Evolutionary conservation across 2,888 invertebrate species (phyloP).

Genomic region (Nephrotoma guestfalica): DNA sequence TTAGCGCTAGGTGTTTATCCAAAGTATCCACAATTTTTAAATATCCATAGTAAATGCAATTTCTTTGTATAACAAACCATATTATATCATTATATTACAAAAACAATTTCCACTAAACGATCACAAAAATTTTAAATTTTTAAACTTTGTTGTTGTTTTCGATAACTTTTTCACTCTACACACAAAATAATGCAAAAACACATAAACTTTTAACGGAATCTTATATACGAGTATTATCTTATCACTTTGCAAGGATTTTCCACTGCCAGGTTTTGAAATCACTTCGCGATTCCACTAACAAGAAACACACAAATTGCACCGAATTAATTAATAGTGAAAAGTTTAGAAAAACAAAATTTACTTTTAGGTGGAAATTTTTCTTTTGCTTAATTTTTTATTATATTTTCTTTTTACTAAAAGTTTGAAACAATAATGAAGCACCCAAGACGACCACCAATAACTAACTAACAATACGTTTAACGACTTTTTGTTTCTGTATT

Average conservation of each 20-base stretch:
- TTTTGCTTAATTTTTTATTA: neutral
- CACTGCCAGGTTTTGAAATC: neutral
- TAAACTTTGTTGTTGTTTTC: neutral
- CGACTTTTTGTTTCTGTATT: neutral
- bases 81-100: neutral
- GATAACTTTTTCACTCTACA: neutral
- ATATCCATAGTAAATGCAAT: neutral
- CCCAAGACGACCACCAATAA: neutral
- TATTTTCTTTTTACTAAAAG: neutral
- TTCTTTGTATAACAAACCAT: neutral
- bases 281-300: neutral
- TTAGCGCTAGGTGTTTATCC: neutral
- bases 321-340: too few species aligned
- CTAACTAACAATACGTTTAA: neutral
- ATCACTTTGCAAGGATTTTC: neutral
- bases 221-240: neutral
- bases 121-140: neutral
- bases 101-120: neutral
- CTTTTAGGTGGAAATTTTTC: neutral
- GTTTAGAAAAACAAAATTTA: too few species aligned
- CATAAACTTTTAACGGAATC: neutral
- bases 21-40: neutral
- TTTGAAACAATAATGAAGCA: neutral
- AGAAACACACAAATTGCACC: neutral
- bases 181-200: neutral